phyloP scores from a whole-genome alignment of 1,140 invertebrate genomes.

The Drosophila ananassae region DNA sequence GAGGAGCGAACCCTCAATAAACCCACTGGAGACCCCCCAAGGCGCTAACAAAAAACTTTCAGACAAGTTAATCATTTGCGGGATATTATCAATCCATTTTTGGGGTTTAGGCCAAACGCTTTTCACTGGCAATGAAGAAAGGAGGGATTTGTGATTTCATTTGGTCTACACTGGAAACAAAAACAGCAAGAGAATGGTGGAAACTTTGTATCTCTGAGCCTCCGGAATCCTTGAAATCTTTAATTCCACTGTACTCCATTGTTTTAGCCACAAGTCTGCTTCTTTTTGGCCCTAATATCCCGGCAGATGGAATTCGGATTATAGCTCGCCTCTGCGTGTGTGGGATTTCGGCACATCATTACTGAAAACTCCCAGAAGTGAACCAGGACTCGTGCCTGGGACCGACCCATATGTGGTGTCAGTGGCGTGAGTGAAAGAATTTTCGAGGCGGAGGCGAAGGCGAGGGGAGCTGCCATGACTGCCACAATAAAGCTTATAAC shows the following conservation, averaged over 20 bases:
- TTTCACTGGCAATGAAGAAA: slow-evolving; percentile 19
- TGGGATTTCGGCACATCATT: slow-evolving; percentile 77
- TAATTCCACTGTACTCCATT: slow-evolving; percentile 22
- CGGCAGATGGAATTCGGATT: slow-evolving; percentile 44
- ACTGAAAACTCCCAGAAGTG: slow-evolving; percentile 74
- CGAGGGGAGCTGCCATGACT: slow-evolving; percentile 36
- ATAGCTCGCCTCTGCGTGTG: slow-evolving; percentile 50
- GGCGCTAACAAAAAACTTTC: slow-evolving; percentile 64
- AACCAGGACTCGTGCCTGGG: slow-evolving; percentile 47
- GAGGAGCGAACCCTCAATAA: slow-evolving; percentile 14
- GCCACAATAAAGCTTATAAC: slow-evolving; percentile 80
- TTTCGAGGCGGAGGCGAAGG: not conserved
- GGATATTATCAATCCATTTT: slow-evolving; percentile 82
- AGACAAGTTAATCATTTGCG: slow-evolving; percentile 81
- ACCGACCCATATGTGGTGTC: slow-evolving; percentile 14
- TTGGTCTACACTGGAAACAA: not conserved
- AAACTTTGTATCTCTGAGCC: not conserved
- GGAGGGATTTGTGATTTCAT: not conserved
- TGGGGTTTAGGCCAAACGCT: slow-evolving; percentile 57
- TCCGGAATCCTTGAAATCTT: too few relatives aligned
- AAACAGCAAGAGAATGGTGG: too few relatives aligned
- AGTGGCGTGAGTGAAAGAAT: not conserved
- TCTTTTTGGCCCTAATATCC: slow-evolving; percentile 2
- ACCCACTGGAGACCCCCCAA: slow-evolving; percentile 22
- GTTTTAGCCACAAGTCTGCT: slow-evolving; percentile 5